Conservation (phyloP, 2,888 invertebrate species). For the Autographa gamma region DNA sequence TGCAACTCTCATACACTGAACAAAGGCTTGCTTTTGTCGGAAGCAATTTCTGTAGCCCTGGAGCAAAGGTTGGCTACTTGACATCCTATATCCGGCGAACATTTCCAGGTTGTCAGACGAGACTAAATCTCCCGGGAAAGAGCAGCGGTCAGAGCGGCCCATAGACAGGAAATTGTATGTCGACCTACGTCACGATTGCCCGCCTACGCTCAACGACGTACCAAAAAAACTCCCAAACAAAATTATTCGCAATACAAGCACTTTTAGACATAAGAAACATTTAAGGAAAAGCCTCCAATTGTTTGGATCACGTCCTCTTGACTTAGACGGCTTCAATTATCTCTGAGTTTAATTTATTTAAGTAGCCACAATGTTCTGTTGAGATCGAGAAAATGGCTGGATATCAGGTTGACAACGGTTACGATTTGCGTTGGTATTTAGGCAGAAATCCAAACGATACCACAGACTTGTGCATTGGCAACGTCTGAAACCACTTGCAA, state of each 20-base stretch:
- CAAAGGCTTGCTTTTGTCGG: slow-evolving; percentile 66
- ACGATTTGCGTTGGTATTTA: slow-evolving; percentile 6
- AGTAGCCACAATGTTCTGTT: slow-evolving; percentile 6
- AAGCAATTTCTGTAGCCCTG: slow-evolving; percentile 78
- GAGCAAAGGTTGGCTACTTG: slow-evolving; percentile 77
- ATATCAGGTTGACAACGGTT: not conserved
- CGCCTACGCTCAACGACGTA: slow-evolving; percentile 57
- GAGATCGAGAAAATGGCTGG: not conserved
- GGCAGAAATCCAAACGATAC: slow-evolving; percentile 15
- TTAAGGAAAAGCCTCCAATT: slow-evolving; percentile 31
- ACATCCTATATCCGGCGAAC: slow-evolving; percentile 84
- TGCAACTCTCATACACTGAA: slow-evolving; percentile 29
- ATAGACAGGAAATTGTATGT: slow-evolving; percentile 85
- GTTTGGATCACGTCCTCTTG: slow-evolving; percentile 27
- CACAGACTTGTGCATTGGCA: slow-evolving; percentile 11
- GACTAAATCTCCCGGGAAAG: slow-evolving; percentile 78
- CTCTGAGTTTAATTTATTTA: slow-evolving; percentile 10
- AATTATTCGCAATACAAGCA: slow-evolving; percentile 55
- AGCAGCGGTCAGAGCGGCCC: slow-evolving; percentile 78
- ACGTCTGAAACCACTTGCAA: slow-evolving; percentile 21
- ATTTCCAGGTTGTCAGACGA: slow-evolving; percentile 80
- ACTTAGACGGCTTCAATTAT: slow-evolving; percentile 25
- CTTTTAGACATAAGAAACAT: slow-evolving; percentile 41
- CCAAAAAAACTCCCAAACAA: slow-evolving; percentile 59
- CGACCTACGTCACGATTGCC: slow-evolving; percentile 80